phyloP scores from a whole-genome alignment of 2,888 invertebrate species.

The Parthenolecanium corni region DNA sequence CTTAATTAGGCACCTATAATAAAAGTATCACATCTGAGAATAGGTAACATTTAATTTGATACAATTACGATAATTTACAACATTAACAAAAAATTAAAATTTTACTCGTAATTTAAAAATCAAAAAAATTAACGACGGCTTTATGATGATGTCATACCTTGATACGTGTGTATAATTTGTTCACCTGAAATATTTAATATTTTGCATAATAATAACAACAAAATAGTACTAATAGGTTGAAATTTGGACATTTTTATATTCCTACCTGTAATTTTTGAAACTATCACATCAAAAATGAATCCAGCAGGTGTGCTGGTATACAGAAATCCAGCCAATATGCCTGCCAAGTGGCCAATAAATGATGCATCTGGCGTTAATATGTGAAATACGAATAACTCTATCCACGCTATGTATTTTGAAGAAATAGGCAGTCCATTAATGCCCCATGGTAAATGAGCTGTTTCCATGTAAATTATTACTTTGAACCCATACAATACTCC shows the following conservation, averaged over 20 bases:
- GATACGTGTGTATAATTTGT: conserved; percentile 3
- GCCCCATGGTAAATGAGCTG: conserved; percentile 36
- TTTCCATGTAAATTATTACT: conserved; percentile 42
- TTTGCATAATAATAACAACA: too few species aligned
- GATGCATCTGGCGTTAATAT: conserved; percentile 50
- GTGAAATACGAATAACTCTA: conserved; percentile 49
- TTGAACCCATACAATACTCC: conserved; percentile 53
- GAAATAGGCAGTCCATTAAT: conserved; percentile 42
- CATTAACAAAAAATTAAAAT: too few species aligned
- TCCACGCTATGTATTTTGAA: conserved; percentile 47
- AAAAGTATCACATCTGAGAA: too few species aligned
- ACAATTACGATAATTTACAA: too few species aligned
- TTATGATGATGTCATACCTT: background rate
- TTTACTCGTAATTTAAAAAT: too few species aligned
- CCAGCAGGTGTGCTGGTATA: conserved; percentile 44
- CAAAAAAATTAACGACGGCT: too few species aligned
- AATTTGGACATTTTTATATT: background rate
- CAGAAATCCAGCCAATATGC: conserved; percentile 48
- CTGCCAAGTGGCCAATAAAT: conserved; percentile 51
- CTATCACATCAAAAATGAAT: conserved; percentile 37
- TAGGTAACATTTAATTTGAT: too few species aligned
- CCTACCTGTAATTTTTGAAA: conserved; percentile 37
- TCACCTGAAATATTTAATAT: conserved; percentile 8
- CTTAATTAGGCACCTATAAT: too few species aligned
- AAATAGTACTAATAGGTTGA: too few species aligned